These are phyloP conservation scores for Chaenocephalus aceratus DNA, from an alignment of 2,113 vertebrate genomes.

Conservation along the genomic window DNA sequence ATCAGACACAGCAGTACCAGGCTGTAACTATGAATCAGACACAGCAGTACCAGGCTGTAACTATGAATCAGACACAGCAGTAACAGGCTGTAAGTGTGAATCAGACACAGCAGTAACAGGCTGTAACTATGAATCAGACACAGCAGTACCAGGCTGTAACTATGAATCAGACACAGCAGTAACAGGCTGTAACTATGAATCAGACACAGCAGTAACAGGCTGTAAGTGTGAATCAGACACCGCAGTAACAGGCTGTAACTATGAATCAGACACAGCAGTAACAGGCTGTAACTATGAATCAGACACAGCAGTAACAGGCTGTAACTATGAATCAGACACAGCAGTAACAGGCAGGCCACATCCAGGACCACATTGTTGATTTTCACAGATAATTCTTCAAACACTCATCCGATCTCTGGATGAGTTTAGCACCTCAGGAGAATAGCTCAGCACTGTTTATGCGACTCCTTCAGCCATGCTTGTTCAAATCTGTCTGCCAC, in stretches of 20 bases:
- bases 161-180: constrained; percentile 57
- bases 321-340: constrained; percentile 65
- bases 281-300: no score
- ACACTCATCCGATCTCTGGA: no score
- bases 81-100: no score
- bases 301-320: no score
- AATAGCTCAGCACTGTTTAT: constrained; percentile 37
- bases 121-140: constrained; percentile 68
- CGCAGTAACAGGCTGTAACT: no score
- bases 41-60: no score
- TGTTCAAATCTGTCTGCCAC: constrained; percentile 36
- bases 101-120: constrained; percentile 53
- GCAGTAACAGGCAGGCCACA: constrained; percentile 33
- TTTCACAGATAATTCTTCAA: constrained; percentile 17
- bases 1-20: no score
- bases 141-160: constrained; percentile 47
- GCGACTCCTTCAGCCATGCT: constrained; percentile 3
- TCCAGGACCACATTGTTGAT: constrained; percentile 42
- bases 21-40: constrained; percentile 67
- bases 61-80: constrained; percentile 62
- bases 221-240: no score
- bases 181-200: constrained; percentile 62
- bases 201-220: constrained; percentile 49
- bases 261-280: no score
- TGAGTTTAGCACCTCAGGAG: constrained; percentile 24